These are phyloP conservation scores for Epinephelus lanceolatus DNA, from an alignment of 2,113 vertebrate species.

Conservation along the genomic window DNA sequence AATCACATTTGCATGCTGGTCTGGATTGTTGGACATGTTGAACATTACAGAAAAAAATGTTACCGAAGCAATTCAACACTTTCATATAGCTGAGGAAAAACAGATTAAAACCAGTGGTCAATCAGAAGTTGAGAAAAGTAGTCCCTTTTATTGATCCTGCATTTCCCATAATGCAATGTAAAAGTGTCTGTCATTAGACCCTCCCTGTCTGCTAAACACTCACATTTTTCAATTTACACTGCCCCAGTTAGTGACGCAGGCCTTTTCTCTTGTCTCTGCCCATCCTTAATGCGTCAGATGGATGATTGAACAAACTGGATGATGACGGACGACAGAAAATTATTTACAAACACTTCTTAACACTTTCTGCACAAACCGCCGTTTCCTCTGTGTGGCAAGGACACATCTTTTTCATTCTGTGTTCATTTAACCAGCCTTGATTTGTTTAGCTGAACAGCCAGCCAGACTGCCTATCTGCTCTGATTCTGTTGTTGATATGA, in stretches of 20 bases:
- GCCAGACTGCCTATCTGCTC: slow-evolving; percentile 66
- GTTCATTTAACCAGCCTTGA: slow-evolving; percentile 60
- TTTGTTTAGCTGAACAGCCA: slow-evolving; percentile 61
- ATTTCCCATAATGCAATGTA: background rate
- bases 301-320: slow-evolving; percentile 53
- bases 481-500: slow-evolving; percentile 72
- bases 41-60: too few species aligned
- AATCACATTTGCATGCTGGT: too few species aligned
- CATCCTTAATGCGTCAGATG: slow-evolving; percentile 16
- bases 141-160: background rate
- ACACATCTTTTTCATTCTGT: slow-evolving; percentile 30
- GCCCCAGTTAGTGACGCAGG: background rate
- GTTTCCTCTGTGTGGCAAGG: slow-evolving; percentile 27
- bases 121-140: background rate
- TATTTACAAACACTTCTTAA: slow-evolving; percentile 38
- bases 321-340: slow-evolving; percentile 34
- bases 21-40: too few species aligned
- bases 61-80: too few species aligned
- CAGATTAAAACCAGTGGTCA: background rate
- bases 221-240: background rate
- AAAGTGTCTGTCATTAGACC: background rate
- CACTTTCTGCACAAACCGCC: slow-evolving; percentile 11
- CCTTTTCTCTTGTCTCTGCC: slow-evolving; percentile 1
- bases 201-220: background rate
- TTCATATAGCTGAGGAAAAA: background rate